phyloP scores from a whole-genome alignment of 1,140 invertebrate species.

The Spodoptera litura region DNA sequence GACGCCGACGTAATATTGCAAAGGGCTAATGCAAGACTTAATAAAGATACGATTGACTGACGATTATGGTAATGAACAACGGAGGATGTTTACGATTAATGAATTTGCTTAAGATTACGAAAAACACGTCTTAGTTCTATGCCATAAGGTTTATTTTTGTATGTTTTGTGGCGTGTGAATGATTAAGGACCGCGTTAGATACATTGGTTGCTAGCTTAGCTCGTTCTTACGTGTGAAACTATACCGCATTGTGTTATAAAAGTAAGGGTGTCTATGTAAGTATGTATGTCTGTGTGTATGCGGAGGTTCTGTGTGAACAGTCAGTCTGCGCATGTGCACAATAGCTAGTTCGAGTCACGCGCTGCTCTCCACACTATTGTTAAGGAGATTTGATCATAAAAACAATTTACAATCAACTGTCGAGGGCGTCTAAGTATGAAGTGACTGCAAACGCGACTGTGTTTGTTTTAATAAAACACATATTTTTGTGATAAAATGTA shows the following conservation, averaged over 20 bases:
- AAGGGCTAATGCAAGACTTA: background rate
- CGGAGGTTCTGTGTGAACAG: slow-evolving; percentile 45
- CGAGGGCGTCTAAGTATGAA: slow-evolving; percentile 30
- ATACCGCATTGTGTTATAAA: slow-evolving; percentile 68
- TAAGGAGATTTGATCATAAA: slow-evolving; percentile 42
- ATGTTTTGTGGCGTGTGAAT: slow-evolving; percentile 70
- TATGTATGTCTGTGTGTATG: slow-evolving; percentile 4
- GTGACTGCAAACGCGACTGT: background rate
- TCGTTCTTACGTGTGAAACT: slow-evolving; percentile 70
- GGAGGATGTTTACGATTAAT: background rate
- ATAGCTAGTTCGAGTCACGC: slow-evolving; percentile 40
- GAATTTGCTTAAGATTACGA: background rate
- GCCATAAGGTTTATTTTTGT: background rate
- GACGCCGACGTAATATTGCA: background rate
- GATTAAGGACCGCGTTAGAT: slow-evolving; percentile 40
- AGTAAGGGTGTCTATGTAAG: slow-evolving; percentile 32
- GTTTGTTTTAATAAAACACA: slow-evolving; percentile 5
- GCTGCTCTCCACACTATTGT: slow-evolving; percentile 39
- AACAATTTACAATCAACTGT: slow-evolving; percentile 45
- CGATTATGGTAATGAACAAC: background rate
- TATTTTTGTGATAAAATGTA: background rate
- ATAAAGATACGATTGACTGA: too few relatives aligned
- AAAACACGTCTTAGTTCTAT: background rate
- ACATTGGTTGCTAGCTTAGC: background rate
- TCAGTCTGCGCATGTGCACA: slow-evolving; percentile 20